phyloP scores from a whole-genome alignment of 2,888 invertebrate genomes.

The Punctoribates punctum region DNA sequence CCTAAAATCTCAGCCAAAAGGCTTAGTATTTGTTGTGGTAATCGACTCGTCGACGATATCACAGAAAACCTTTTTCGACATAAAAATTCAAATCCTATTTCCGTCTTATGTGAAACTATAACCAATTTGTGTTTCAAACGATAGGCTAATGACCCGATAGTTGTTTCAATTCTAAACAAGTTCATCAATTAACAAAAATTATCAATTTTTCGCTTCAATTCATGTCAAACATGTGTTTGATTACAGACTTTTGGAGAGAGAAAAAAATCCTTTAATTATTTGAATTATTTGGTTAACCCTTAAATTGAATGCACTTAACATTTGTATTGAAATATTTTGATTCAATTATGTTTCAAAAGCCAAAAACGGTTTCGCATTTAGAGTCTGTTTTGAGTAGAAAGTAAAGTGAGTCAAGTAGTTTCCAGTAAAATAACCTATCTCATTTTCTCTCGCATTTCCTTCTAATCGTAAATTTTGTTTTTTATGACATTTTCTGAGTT shows the following conservation, averaged over 20 bases:
- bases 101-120: neutral
- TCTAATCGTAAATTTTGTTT: too few species aligned
- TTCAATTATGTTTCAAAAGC: too few species aligned
- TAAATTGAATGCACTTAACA: neutral
- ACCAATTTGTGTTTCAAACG: neutral
- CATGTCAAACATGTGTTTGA: neutral
- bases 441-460: too few species aligned
- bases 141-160: neutral
- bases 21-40: neutral
- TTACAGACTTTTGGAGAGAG: too few species aligned
- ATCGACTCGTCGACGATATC: neutral
- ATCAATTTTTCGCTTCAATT: neutral
- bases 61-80: neutral
- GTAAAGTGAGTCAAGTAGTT: neutral
- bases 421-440: too few species aligned
- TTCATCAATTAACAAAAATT: too few species aligned
- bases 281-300: neutral
- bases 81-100: neutral
- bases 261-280: too few species aligned
- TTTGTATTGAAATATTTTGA: too few species aligned
- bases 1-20: neutral
- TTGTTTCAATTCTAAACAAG: neutral
- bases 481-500: too few species aligned
- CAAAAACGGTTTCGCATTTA: neutral
- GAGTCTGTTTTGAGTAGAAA: neutral